These are phyloP conservation scores for Columbina picui DNA, from an alignment of 2,113 vertebrate species.

Conservation along the genomic window DNA sequence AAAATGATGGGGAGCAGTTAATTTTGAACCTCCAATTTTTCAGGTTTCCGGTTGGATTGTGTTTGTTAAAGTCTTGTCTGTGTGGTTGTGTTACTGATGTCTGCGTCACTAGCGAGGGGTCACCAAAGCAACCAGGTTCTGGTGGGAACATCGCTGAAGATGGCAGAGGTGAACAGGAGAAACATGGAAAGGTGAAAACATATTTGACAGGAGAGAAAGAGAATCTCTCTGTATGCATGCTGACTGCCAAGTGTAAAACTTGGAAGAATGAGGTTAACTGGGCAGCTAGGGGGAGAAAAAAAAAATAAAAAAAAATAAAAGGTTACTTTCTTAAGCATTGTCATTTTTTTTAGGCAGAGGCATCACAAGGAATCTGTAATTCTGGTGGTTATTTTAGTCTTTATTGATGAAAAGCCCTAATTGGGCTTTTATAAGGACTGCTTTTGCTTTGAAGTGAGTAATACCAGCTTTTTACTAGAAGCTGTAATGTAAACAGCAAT, in stretches of 20 bases:
- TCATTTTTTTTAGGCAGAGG: neutral
- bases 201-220: neutral
- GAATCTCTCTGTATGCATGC: neutral
- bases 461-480: neutral
- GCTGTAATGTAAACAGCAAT: neutral
- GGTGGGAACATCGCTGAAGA: neutral
- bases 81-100: neutral
- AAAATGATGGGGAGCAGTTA: fast-evolving
- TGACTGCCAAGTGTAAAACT: neutral
- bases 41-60: neutral
- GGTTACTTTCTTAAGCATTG: neutral
- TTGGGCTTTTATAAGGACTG: neutral
- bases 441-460: neutral
- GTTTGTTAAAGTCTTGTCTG: neutral
- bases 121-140: neutral
- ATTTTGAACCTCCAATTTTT: neutral
- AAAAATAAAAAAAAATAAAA: neutral
- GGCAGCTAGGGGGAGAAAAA: neutral
- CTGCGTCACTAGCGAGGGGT: neutral
- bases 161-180: neutral
- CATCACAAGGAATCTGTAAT: neutral
- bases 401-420: neutral
- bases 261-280: neutral
- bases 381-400: neutral
- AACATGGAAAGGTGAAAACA: neutral